Percentiles rank a stretch among this genome's conserved stretches.
phyloP scores from a whole-genome alignment of 2,113 vertebrate species.

The Gambusia affinis region DNA sequence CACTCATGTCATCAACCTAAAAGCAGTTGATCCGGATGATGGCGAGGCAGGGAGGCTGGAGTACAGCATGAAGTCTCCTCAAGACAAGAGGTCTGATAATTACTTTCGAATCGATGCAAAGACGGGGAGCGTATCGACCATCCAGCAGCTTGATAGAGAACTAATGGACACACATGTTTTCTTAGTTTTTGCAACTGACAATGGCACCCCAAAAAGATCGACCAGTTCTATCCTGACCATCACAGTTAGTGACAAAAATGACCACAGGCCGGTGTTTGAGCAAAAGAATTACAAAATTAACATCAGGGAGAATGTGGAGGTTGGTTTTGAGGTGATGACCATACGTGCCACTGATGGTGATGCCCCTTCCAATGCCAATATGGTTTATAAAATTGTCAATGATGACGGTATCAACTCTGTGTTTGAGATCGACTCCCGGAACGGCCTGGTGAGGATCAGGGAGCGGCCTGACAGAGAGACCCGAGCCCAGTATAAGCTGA shows the following conservation, averaged over 20 bases:
- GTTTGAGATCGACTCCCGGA: slow-evolving; percentile 91
- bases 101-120: slow-evolving; percentile 87
- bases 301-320: slow-evolving; percentile 92
- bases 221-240: slow-evolving; percentile 88
- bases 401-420: slow-evolving; percentile 77
- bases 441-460: slow-evolving; percentile 89
- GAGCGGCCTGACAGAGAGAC: slow-evolving; percentile 88
- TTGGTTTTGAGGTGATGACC: slow-evolving; percentile 94
- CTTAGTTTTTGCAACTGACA: slow-evolving; percentile 87
- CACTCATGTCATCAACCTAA: slow-evolving; percentile 87
- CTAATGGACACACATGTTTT: slow-evolving; percentile 94
- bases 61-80: slow-evolving; percentile 92
- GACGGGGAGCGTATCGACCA: slow-evolving; percentile 86
- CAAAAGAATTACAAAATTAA: slow-evolving; percentile 88
- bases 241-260: slow-evolving; percentile 94
- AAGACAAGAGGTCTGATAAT: slow-evolving; percentile 90
- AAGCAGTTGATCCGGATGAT: slow-evolving; percentile 88
- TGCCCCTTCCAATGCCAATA: slow-evolving; percentile 92
- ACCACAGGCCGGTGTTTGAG: slow-evolving; percentile 91
- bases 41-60: slow-evolving; percentile 89
- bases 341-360: slow-evolving; percentile 92
- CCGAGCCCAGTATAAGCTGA: slow-evolving; percentile 84
- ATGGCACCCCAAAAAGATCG: slow-evolving; percentile 82
- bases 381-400: slow-evolving; percentile 91
- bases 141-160: slow-evolving; percentile 89